Conservation (phyloP, 64 coral and sea anemone genomes). For the Montipora efflorescens region DNA sequence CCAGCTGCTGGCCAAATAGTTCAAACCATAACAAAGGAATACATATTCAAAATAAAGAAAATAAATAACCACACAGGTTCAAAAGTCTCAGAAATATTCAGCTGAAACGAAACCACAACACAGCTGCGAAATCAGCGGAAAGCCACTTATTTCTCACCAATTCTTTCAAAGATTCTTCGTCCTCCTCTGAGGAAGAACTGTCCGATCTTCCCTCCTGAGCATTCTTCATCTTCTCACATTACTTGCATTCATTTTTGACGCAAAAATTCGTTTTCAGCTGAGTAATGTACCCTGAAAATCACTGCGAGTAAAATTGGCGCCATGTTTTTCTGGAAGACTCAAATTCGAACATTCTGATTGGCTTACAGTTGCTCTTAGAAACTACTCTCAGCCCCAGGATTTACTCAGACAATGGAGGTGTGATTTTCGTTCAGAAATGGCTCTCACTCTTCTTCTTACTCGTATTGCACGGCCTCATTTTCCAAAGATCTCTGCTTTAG, state of each 20-base stretch:
- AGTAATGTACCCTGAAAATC: too few relatives aligned
- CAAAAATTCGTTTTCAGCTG: neutral
- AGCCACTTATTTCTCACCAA: conserved; percentile 63
- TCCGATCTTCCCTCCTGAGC: conserved; percentile 40
- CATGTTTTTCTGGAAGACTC: conserved; percentile 61
- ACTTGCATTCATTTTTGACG: neutral
- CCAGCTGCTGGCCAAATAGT: neutral
- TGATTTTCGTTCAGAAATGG: conserved; percentile 27
- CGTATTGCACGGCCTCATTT: neutral
- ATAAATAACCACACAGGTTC: neutral
- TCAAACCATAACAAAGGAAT: neutral
- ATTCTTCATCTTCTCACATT: conserved; percentile 58
- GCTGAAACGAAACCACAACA: neutral
- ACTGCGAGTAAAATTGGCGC: neutral
- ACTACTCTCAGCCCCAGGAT: conserved; percentile 38
- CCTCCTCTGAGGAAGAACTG: conserved; percentile 50
- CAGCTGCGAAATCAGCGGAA: neutral
- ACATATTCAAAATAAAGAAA: neutral
- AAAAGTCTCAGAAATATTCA: neutral
- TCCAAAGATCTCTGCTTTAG: conserved; percentile 22
- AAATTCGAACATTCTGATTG: conserved; percentile 65
- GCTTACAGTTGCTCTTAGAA: conserved; percentile 72
- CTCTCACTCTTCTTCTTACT: conserved; percentile 18
- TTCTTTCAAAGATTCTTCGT: conserved; percentile 80
- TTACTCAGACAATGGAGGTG: neutral